Percentiles rank a stretch among this genome's conserved stretches.
Conservation (phyloP, 2,113 vertebrate species). For the Amphiprion ocellaris region DNA sequence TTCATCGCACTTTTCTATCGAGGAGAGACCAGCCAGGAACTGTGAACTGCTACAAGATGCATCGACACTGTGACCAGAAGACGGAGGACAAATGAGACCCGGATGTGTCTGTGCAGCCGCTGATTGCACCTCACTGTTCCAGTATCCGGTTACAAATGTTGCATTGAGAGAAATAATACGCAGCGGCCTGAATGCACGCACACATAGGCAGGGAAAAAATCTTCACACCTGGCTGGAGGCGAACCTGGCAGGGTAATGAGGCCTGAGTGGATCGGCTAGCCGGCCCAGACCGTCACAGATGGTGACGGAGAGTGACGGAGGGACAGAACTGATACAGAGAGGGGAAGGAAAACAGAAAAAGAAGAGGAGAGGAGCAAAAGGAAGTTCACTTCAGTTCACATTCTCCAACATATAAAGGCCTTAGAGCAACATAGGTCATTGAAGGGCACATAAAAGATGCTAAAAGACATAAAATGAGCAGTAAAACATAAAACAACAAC, state of each 20-base stretch:
- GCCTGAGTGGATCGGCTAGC: constrained; percentile 24
- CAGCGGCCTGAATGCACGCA: constrained; percentile 1
- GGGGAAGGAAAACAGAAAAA: neutral
- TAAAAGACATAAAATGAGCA: neutral
- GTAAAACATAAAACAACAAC: neutral
- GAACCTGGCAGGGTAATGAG: constrained; percentile 52
- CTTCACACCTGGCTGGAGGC: constrained; percentile 51
- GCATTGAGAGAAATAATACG: constrained; percentile 5
- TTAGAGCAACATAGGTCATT: too few relatives aligned
- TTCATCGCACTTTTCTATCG: constrained; percentile 11
- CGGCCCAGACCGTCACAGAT: constrained; percentile 44
- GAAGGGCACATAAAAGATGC: neutral
- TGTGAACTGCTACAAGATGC: constrained; percentile 20
- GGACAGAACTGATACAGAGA: constrained; percentile 29
- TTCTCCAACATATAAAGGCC: neutral
- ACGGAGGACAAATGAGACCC: constrained; percentile 11
- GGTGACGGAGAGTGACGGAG: constrained; percentile 40
- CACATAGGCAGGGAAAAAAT: constrained; percentile 1
- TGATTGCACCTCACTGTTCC: constrained; percentile 17
- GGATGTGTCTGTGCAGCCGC: constrained; percentile 29
- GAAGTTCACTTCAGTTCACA: neutral
- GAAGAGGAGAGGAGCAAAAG: neutral
- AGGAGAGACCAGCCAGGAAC: constrained; percentile 16
- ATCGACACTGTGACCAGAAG: constrained; percentile 13
- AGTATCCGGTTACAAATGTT: constrained; percentile 4